These are phyloP conservation scores for Hydraecia micacea DNA, from an alignment of 2,888 invertebrate genomes.

Conservation along the genomic window DNA sequence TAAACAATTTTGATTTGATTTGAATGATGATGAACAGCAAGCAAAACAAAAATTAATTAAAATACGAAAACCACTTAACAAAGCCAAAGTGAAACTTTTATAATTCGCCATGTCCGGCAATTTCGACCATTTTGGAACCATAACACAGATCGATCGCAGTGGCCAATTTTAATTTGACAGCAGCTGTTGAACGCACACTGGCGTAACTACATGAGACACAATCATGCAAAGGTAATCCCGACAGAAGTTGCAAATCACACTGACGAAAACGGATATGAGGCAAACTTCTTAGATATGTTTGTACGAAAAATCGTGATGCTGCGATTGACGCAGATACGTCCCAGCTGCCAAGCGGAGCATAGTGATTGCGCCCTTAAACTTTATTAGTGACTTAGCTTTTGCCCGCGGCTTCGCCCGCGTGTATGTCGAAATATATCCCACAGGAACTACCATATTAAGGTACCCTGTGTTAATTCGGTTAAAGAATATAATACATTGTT, in stretches of 20 bases:
- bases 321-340: slow-evolving; percentile 15
- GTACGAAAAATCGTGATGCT: slow-evolving; percentile 11
- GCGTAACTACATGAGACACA: neutral
- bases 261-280: slow-evolving; percentile 16
- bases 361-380: slow-evolving; percentile 57
- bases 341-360: slow-evolving; percentile 40
- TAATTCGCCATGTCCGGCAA: neutral
- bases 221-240: slow-evolving; percentile 14
- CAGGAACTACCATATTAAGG: neutral
- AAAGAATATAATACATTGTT: neutral
- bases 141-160: neutral
- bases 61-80: slow-evolving; percentile 14
- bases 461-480: neutral
- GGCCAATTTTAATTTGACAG: slow-evolving; percentile 14
- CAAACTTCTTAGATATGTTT: slow-evolving; percentile 21
- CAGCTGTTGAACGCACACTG: slow-evolving; percentile 25
- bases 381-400: slow-evolving; percentile 29
- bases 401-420: neutral
- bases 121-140: neutral
- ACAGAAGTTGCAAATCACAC: slow-evolving; percentile 41
- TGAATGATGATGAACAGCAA: neutral
- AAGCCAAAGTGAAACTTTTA: neutral
- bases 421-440: neutral
- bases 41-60: neutral
- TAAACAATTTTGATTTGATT: neutral